Evolutionary conservation across 2,888 invertebrate species (phyloP).

Genomic region (Eurytoma adleriae): DNA sequence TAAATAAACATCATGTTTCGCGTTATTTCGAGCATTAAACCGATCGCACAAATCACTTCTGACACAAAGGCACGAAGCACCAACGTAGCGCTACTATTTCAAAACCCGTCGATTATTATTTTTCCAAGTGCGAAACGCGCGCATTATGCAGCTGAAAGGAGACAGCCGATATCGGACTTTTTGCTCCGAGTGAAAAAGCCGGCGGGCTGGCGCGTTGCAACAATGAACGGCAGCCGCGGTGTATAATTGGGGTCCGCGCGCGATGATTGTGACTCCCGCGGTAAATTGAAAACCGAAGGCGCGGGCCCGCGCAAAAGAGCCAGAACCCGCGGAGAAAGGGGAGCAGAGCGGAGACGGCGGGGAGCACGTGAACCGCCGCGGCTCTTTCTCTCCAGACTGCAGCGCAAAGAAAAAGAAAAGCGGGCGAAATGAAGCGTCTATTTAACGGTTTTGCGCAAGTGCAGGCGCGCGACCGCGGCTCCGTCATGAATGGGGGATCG

Average conservation of each 20-base stretch:
- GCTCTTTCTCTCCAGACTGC: neutral
- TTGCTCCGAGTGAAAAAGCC: slow-evolving; percentile 1
- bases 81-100: too few relatives aligned
- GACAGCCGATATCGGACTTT: neutral
- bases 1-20: too few relatives aligned
- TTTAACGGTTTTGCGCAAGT: slow-evolving; percentile 17
- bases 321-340: neutral
- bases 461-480: neutral
- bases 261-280: slow-evolving; percentile 12
- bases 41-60: too few relatives aligned
- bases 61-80: too few relatives aligned
- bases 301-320: neutral
- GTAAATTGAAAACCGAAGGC: slow-evolving; percentile 41
- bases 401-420: neutral
- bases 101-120: too few relatives aligned
- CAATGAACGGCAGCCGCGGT: slow-evolving; percentile 14
- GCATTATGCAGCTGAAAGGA: neutral
- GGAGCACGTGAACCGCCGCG: neutral
- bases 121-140: neutral
- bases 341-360: neutral
- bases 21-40: too few relatives aligned
- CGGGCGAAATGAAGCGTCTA: slow-evolving; percentile 21
- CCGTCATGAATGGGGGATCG: slow-evolving; percentile 24
- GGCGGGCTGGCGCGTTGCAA: neutral
- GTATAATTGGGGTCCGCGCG: slow-evolving; percentile 22